Evolutionary conservation across 2,888 invertebrate genomes (phyloP).

Genomic region (Pseudanteris insignis): DNA sequence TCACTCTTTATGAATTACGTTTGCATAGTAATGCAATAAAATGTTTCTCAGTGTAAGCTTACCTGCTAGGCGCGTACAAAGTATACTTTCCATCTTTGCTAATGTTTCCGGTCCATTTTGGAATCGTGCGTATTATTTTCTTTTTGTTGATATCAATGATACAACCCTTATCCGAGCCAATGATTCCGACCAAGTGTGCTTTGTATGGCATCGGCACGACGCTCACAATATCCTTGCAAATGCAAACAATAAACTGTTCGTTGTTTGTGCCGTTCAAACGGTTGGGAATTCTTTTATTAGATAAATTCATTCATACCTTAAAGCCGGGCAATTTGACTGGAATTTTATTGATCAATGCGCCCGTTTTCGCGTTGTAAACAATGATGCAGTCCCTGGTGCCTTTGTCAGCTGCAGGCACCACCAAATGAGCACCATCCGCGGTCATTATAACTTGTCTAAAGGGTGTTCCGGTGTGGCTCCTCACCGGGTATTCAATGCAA

Average conservation of each 20-base stretch:
- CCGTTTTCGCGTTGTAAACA: slow-evolving; percentile 84
- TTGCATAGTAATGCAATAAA: neutral
- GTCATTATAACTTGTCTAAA: slow-evolving; percentile 84
- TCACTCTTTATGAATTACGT: too few species aligned
- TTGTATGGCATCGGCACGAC: slow-evolving; percentile 87
- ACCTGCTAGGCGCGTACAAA: slow-evolving; percentile 87
- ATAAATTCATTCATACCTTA: slow-evolving; percentile 67
- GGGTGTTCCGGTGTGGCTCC: slow-evolving; percentile 74
- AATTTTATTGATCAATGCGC: slow-evolving; percentile 70
- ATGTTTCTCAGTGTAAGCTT: neutral
- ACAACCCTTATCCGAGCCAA: slow-evolving; percentile 89
- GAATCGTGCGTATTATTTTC: slow-evolving; percentile 84
- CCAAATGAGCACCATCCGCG: slow-evolving; percentile 80
- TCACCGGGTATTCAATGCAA: slow-evolving; percentile 83
- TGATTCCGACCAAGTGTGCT: slow-evolving; percentile 84
- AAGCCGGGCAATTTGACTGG: slow-evolving; percentile 68
- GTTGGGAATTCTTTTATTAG: slow-evolving; percentile 14
- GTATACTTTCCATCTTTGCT: slow-evolving; percentile 90
- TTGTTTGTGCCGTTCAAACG: slow-evolving; percentile 6
- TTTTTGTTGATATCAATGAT: slow-evolving; percentile 90
- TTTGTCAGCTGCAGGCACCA: slow-evolving; percentile 84
- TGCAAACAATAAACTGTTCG: slow-evolving; percentile 22
- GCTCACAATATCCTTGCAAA: slow-evolving; percentile 75
- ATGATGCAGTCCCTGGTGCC: slow-evolving; percentile 82
- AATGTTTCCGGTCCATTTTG: slow-evolving; percentile 91